Conservation (phyloP, 2,113 vertebrate genomes). For the Cyprinodon brontotheroides region DNA sequence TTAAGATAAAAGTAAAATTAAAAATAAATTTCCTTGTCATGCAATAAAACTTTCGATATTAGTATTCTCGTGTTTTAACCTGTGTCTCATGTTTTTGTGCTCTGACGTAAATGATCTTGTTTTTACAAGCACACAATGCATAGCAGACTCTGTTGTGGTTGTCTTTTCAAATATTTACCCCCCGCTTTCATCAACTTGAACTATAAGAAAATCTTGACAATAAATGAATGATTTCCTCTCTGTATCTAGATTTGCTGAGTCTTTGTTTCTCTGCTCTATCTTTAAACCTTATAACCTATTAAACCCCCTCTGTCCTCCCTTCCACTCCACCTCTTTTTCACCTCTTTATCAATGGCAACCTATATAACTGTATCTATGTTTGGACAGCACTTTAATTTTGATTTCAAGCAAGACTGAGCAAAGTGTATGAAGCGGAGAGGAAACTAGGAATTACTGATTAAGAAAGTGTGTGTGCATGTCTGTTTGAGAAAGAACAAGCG, state of each 20-base stretch:
- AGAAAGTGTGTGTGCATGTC: constrained; percentile 4
- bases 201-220: constrained; percentile 11
- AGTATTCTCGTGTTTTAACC: no score
- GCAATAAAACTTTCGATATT: no score
- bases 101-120: no score
- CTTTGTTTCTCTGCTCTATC: constrained; percentile 1
- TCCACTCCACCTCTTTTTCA: constrained; percentile 10
- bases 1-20: no score
- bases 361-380: neutral
- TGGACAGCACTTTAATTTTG: constrained; percentile 7
- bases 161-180: neutral
- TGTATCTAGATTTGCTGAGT: constrained; percentile 11
- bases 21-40: no score
- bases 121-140: no score
- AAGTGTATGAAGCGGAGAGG: neutral
- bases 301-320: constrained; percentile 51
- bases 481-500: constrained; percentile 1
- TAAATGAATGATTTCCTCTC: constrained; percentile 7
- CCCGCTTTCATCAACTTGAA: constrained; percentile 34
- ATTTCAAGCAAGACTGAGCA: constrained; percentile 17
- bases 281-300: constrained; percentile 53
- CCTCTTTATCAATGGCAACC: constrained; percentile 38
- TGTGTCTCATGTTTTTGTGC: no score
- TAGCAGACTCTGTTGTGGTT: neutral
- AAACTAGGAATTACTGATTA: constrained; percentile 13